These are phyloP conservation scores for Liolophura sinensis DNA, from an alignment of 1,140 invertebrate genomes.

Conservation along the genomic window DNA sequence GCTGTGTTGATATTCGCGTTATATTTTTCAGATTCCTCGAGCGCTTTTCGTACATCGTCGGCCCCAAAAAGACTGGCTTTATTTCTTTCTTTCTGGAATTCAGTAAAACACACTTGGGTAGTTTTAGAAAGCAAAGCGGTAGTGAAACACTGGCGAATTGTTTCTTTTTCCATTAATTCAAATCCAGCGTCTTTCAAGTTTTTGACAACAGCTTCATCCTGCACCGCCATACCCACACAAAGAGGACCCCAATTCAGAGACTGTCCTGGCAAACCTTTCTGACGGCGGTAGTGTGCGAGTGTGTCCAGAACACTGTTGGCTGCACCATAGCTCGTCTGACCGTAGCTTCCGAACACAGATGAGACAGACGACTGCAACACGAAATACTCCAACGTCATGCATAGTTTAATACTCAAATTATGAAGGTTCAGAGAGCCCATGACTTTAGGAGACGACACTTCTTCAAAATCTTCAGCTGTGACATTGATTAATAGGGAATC, in stretches of 20 bases:
- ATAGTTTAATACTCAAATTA: slow-evolving; percentile 12
- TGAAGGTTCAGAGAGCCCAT: slow-evolving; percentile 44
- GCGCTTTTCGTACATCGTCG: no score
- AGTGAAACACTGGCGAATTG: slow-evolving; percentile 19
- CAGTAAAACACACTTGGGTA: slow-evolving; percentile 8
- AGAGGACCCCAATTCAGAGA: slow-evolving; percentile 38
- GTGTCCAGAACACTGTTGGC: slow-evolving; percentile 36
- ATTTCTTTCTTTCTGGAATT: no score
- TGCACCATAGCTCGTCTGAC: slow-evolving; percentile 37
- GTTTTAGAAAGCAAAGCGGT: slow-evolving; percentile 15
- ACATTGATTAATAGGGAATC: slow-evolving; percentile 26
- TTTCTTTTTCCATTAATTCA: slow-evolving; percentile 12
- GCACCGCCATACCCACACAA: slow-evolving; percentile 21
- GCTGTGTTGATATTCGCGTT: no score
- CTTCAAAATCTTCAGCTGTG: slow-evolving; percentile 24
- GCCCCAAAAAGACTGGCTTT: no score
- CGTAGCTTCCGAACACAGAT: slow-evolving; percentile 30
- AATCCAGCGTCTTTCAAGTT: slow-evolving; percentile 20
- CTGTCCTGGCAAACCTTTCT: slow-evolving; percentile 23
- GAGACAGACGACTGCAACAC: slow-evolving; percentile 37
- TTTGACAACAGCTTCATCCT: slow-evolving; percentile 9
- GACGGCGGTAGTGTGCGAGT: slow-evolving; percentile 27
- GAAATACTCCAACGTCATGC: slow-evolving; percentile 33
- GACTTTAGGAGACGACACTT: slow-evolving; percentile 34
- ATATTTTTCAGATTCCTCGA: no score